phyloP scores from a whole-genome alignment of 37 sponge, comb jelly and placozoan genomes.

The Lycopodina hypogea region DNA sequence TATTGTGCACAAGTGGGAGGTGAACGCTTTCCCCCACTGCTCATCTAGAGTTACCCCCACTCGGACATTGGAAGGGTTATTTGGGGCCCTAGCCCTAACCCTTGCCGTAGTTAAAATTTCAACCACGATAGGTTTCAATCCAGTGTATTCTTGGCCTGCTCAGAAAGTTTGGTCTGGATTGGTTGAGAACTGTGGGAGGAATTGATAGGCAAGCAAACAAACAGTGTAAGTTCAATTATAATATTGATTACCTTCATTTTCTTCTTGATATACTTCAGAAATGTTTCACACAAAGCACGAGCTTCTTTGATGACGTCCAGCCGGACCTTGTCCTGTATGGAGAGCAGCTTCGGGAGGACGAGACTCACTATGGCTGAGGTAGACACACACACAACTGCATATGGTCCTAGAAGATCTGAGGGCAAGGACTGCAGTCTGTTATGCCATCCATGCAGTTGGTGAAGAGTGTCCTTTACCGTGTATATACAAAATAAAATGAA shows the following conservation, averaged over 20 bases:
- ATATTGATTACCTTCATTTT: constrained; percentile 15
- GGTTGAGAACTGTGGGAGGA: too few species aligned
- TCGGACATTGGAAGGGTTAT: too few species aligned
- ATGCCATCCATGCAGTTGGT: constrained; percentile 1
- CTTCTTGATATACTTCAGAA: constrained; percentile 25
- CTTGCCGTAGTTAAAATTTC: too few species aligned
- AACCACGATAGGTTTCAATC: too few species aligned
- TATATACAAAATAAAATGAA: not conserved
- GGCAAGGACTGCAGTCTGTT: constrained; percentile 19
- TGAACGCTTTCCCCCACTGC: too few species aligned
- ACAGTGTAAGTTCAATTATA: too few species aligned
- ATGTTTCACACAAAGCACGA: constrained; percentile 21
- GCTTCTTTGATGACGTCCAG: not conserved
- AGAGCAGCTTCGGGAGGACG: constrained; percentile 5
- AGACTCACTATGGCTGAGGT: constrained; percentile 1
- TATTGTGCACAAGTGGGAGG: too few species aligned
- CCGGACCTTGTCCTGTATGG: constrained; percentile 21
- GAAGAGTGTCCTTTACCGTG: constrained; percentile 6
- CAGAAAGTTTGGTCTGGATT: too few species aligned
- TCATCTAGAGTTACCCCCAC: too few species aligned
- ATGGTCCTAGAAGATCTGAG: constrained; percentile 8
- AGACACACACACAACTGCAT: constrained; percentile 26
- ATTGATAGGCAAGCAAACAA: too few species aligned
- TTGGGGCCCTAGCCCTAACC: too few species aligned
- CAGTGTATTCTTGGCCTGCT: too few species aligned